phyloP scores from a whole-genome alignment of 2,113 vertebrate species.

The Equus quagga region DNA sequence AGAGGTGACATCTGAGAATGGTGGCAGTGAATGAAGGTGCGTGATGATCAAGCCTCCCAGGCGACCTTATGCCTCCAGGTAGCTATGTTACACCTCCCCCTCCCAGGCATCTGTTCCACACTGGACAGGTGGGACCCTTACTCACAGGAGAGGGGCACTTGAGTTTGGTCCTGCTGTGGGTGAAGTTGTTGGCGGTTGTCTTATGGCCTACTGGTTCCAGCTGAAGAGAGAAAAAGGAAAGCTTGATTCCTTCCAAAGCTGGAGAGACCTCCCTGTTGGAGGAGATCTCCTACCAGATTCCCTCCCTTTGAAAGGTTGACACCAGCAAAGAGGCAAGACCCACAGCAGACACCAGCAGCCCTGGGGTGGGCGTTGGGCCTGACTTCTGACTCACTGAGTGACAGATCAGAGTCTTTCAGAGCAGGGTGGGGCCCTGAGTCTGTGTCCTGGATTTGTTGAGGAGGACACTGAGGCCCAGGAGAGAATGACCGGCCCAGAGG shows the following conservation, averaged over 20 bases:
- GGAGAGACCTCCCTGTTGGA: background rate
- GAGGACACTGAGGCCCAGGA: background rate
- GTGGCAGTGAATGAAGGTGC: background rate
- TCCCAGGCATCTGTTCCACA: too few relatives aligned
- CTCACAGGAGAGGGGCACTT: slow-evolving; percentile 93
- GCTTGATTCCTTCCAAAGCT: background rate
- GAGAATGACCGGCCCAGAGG: background rate
- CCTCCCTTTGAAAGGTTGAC: background rate
- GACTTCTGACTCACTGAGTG: background rate
- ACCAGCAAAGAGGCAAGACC: background rate
- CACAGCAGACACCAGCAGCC: background rate
- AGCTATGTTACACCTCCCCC: background rate
- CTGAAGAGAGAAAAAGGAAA: slow-evolving; percentile 84
- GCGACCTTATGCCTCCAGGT: background rate
- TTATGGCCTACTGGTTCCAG: slow-evolving; percentile 94
- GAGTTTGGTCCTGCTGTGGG: slow-evolving; percentile 88
- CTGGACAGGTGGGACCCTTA: background rate
- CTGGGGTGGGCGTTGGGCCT: background rate
- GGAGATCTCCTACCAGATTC: background rate
- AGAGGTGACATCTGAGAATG: background rate
- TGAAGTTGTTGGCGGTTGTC: slow-evolving; percentile 93
- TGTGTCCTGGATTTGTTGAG: background rate
- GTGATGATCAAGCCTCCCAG: rapidly evolving
- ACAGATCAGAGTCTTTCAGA: background rate
- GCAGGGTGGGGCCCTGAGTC: background rate